Base-by-base conservation (phyloP, 2,113 vertebrate genomes). In the Phaethon lepturus region DNA sequence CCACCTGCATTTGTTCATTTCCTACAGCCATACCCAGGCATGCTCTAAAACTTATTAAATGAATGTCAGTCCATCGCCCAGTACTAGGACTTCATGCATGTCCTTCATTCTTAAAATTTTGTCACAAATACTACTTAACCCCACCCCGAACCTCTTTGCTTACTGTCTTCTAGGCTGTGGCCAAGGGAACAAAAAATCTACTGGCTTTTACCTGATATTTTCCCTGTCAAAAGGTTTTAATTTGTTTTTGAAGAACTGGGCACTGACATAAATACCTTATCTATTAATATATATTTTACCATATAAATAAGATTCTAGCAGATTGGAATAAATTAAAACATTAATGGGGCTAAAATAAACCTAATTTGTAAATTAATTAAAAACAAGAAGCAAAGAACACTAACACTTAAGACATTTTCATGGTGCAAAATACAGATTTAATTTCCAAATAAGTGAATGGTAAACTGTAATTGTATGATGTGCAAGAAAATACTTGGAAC, bases 291-390 rank as follows among this genome's bases (percentile, higher is more conserved):
- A 8, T 71, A 20, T 66, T 50, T 68, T 62, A 38, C 15, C 16
- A 9, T 79, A 42, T 63, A 93, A 90, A 82, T 69, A 74, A 86
- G 20, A 56, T 84, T 91, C 16, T 79, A 55, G 62, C 84, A 91
- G 87, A 79, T 79, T 69, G 76, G 84, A 93, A 94, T 96, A 91
- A 95, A 87, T 90, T 73, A 90, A 82, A 91, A 73, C 9, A 29
- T 66, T 92, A 87, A 71, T 95, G 55, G 50, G 18, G 35, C 44
- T 84, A 89, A 95, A 94, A 72, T 40, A 88, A 88, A 77, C 67
- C 79, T 92, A 28, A 94, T 85, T 95, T 95, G 88, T 93, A 89
- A 92, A 86, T 85, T 55, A 93, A 80, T 94, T 93, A 79, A 94
- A 90, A 94, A 64, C 64, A 91, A 68, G 62, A 87, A 85, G 84